phyloP scores from a whole-genome alignment of 2,797 vertebrate species.

The Myotis vivesi region DNA sequence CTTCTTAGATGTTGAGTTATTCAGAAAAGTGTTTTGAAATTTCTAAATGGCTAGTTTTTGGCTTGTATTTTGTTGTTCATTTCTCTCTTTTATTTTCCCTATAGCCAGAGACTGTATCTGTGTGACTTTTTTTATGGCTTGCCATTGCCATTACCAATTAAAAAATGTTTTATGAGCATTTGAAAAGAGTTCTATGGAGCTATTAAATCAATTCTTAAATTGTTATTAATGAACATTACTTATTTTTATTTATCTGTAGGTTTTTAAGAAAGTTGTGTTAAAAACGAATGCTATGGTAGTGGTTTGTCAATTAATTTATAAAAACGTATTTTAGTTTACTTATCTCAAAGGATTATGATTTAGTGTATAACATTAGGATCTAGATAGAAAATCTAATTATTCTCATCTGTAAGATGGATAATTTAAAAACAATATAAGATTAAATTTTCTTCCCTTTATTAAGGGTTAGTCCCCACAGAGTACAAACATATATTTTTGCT shows the following conservation, averaged over 20 bases:
- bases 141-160: background rate
- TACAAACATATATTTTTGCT: background rate
- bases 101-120: background rate
- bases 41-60: slow-evolving; percentile 19
- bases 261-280: slow-evolving; percentile 30
- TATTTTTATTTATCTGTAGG: background rate
- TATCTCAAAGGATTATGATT: background rate
- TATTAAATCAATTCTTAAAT: slow-evolving; percentile 51
- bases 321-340: slow-evolving; percentile 34
- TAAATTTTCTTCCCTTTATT: background rate
- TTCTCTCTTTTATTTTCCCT: slow-evolving; percentile 24
- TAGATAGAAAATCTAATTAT: slow-evolving; percentile 29
- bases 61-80: slow-evolving; percentile 36
- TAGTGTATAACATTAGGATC: background rate
- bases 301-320: background rate
- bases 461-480: background rate
- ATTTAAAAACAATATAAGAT: background rate
- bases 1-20: slow-evolving; percentile 23
- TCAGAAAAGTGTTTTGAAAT: slow-evolving; percentile 19
- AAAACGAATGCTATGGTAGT: background rate
- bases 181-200: slow-evolving; percentile 42
- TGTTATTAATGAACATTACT: slow-evolving; percentile 21
- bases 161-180: slow-evolving; percentile 32
- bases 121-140: slow-evolving; percentile 45
- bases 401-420: slow-evolving; percentile 45